Evolutionary conservation across 2,888 invertebrate genomes (phyloP).

Genomic region (Lasioglossum calceatum): DNA sequence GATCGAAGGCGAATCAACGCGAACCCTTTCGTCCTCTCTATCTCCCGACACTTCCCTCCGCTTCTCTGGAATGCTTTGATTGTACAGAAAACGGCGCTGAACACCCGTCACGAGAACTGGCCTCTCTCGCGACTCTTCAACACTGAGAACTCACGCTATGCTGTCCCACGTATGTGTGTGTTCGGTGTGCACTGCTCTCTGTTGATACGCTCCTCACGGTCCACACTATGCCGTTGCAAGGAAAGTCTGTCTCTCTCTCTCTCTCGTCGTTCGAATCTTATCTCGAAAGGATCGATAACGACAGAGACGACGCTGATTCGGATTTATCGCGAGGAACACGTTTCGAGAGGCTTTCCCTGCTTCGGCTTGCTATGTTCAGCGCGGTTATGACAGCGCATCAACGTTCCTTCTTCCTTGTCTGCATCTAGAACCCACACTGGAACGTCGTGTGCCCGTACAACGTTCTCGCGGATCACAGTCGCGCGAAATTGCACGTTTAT

Average conservation of each 20-base stretch:
- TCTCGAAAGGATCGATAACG: not conserved
- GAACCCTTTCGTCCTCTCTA: slow-evolving; percentile 25
- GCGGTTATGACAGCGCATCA: slow-evolving; percentile 9
- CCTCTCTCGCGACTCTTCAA: slow-evolving; percentile 54
- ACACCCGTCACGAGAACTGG: slow-evolving; percentile 56
- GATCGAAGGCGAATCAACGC: slow-evolving; percentile 26
- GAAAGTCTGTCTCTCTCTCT: slow-evolving; percentile 14
- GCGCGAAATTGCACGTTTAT: not conserved
- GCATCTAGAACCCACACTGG: not conserved
- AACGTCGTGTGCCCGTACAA: not conserved
- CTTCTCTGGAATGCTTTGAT: slow-evolving; percentile 60
- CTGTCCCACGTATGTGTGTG: slow-evolving; percentile 54
- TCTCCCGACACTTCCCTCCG: slow-evolving; percentile 38
- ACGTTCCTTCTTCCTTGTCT: not conserved
- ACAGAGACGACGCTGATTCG: not conserved
- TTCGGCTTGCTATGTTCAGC: not conserved
- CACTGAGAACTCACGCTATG: slow-evolving; percentile 65
- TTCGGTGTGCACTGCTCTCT: slow-evolving; percentile 70
- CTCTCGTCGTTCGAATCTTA: not conserved
- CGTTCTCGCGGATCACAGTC: not conserved
- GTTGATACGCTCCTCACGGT: slow-evolving; percentile 55
- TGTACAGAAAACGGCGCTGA: slow-evolving; percentile 55
- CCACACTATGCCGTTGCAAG: not conserved
- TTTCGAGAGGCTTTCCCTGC: not conserved
- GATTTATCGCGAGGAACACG: not conserved